phyloP scores from a whole-genome alignment of 2,113 vertebrate species.

The Mandrillus leucophaeus region DNA sequence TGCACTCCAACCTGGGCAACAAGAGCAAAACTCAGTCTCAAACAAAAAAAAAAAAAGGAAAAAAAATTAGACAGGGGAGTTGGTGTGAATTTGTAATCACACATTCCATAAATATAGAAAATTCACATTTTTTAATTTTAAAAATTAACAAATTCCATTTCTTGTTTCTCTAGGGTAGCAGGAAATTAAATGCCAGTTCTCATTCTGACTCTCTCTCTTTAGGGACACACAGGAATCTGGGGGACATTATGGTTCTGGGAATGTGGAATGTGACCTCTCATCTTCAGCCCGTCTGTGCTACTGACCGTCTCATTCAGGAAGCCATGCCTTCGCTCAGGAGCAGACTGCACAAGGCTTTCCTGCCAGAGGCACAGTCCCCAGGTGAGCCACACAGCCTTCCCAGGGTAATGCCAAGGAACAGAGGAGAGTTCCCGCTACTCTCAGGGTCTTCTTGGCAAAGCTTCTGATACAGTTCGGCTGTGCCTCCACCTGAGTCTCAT shows the following conservation, averaged over 20 bases:
- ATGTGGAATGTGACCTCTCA: fast-evolving
- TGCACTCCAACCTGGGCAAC: no score
- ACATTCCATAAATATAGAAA: not conserved
- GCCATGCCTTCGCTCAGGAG: fast-evolving
- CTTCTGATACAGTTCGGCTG: no score
- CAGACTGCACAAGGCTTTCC: not conserved
- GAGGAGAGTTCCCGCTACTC: no score
- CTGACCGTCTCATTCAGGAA: not conserved
- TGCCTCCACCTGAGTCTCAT: no score
- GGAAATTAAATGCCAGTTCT: not conserved
- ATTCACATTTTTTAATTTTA: not conserved
- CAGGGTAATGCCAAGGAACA: not conserved
- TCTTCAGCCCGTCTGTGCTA: not conserved
- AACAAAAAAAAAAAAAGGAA: not conserved
- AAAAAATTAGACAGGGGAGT: not conserved
- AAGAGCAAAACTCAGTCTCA: no score
- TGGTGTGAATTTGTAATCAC: not conserved
- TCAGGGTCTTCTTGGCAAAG: not conserved
- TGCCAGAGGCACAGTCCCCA: not conserved
- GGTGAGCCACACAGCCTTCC: not conserved
- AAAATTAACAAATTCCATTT: not conserved
- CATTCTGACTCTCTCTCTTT: not conserved
- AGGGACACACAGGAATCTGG: not conserved
- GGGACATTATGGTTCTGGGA: no score
- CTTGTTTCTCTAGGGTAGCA: not conserved